Evolutionary conservation across 1,140 invertebrate genomes (phyloP).

Genomic region (Nilaparvata lugens): DNA sequence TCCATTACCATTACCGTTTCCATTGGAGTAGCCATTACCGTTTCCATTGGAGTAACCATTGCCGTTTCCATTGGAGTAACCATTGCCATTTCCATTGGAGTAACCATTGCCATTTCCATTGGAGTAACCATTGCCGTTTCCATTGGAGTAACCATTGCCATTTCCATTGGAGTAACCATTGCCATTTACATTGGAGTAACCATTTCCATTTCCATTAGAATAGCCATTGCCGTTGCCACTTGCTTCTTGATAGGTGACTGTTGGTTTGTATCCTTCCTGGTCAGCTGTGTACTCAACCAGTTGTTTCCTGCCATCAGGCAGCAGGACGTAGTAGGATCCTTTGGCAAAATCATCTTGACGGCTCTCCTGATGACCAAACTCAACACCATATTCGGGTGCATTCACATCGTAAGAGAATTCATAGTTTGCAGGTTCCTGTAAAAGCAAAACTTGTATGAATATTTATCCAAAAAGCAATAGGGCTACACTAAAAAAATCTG

Average conservation of each 20-base stretch:
- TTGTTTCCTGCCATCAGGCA: slow-evolving; percentile 79
- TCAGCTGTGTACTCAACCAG: slow-evolving; percentile 74
- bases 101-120: not conserved
- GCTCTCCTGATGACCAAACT: slow-evolving; percentile 73
- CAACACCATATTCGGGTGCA: slow-evolving; percentile 54
- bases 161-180: not conserved
- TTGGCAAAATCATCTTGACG: slow-evolving; percentile 66
- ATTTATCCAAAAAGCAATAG: too few relatives aligned
- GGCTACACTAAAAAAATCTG: too few relatives aligned
- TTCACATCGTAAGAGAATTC: slow-evolving; percentile 78
- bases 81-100: not conserved
- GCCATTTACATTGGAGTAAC: not conserved
- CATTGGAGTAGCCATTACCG: not conserved
- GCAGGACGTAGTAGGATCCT: slow-evolving; percentile 73
- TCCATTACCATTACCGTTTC: slow-evolving; percentile 11
- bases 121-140: not conserved
- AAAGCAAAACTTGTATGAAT: too few relatives aligned
- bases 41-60: slow-evolving; percentile 1
- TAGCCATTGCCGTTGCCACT: slow-evolving; percentile 10
- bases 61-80: slow-evolving; percentile 6
- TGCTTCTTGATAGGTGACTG: slow-evolving; percentile 38
- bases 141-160: not conserved
- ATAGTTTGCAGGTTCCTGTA: slow-evolving; percentile 72
- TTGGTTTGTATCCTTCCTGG: slow-evolving; percentile 68
- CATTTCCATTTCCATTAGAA: not conserved